phyloP scores from a whole-genome alignment of 2,113 vertebrate species.

The Trematomus loennbergii region DNA sequence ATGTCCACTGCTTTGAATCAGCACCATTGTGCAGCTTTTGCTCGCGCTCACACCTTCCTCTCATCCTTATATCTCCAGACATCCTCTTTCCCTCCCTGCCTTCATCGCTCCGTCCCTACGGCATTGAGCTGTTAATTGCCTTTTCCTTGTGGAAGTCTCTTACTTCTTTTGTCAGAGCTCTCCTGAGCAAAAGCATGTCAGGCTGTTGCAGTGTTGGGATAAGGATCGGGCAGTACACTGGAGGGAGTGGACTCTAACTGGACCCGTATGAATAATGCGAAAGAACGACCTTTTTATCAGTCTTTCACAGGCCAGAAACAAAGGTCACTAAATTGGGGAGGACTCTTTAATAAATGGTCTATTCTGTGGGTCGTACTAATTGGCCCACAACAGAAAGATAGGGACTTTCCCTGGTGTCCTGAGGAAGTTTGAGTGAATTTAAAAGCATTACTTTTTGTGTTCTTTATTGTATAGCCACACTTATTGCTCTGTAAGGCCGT shows the following conservation, averaged over 20 bases:
- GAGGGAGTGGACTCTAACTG: conserved; percentile 44
- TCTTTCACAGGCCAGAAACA: conserved; percentile 45
- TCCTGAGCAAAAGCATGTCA: conserved; percentile 43
- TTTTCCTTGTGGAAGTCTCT: conserved; percentile 76
- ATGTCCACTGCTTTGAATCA: conserved; percentile 49
- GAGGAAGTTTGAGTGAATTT: conserved; percentile 26
- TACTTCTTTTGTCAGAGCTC: conserved; percentile 66
- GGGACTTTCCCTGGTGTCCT: conserved; percentile 23
- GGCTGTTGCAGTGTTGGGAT: conserved; percentile 57
- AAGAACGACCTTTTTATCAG: conserved; percentile 61
- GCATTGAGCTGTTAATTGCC: conserved; percentile 78
- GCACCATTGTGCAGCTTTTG: conserved; percentile 12
- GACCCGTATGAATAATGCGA: conserved; percentile 39
- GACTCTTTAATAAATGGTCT: conserved; percentile 33
- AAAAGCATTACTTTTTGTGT: conserved; percentile 15
- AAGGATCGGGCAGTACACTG: conserved; percentile 59
- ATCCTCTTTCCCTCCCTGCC: conserved; percentile 32
- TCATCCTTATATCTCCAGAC: conserved; percentile 50
- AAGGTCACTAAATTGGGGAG: conserved; percentile 59
- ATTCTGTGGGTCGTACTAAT: conserved; percentile 42
- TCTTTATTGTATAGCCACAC: not conserved
- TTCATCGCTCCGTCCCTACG: conserved; percentile 47
- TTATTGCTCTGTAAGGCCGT: not conserved
- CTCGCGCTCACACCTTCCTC: conserved; percentile 34
- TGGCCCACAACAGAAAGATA: conserved; percentile 22